These are phyloP conservation scores for Salpingus planirostris DNA, from an alignment of 2,888 invertebrate genomes.

Conservation along the genomic window DNA sequence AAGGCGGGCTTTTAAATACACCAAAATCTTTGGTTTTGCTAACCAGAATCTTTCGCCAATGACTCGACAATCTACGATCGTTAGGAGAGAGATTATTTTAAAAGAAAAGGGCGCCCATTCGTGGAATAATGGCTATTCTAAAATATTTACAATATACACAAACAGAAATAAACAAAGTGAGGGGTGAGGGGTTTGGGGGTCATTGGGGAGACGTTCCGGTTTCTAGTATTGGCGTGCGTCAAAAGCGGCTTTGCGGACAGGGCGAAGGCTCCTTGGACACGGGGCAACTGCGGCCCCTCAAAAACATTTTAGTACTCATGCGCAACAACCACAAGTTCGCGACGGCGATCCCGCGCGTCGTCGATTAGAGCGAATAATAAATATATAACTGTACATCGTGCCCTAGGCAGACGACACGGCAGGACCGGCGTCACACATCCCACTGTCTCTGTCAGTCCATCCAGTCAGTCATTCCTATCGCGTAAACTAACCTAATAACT, in stretches of 20 bases:
- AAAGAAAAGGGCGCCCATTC: too few species aligned
- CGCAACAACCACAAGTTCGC: slow-evolving; percentile 29
- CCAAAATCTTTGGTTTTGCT: slow-evolving; percentile 41
- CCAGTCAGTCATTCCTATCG: slow-evolving; percentile 17
- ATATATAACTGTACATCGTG: slow-evolving; percentile 38
- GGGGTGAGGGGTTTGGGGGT: too few species aligned
- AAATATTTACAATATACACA: slow-evolving; percentile 34
- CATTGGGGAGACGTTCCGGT: slow-evolving; percentile 22
- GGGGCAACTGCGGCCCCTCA: slow-evolving; percentile 19
- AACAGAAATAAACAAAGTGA: too few species aligned
- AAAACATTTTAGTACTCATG: slow-evolving; percentile 23
- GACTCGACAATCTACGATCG: slow-evolving; percentile 20
- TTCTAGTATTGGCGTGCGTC: slow-evolving; percentile 24
- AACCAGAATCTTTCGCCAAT: slow-evolving; percentile 27
- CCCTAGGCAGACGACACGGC: slow-evolving; percentile 18
- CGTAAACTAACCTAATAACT: slow-evolving; percentile 23
- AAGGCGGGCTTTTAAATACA: slow-evolving; percentile 27
- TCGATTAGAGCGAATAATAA: slow-evolving; percentile 27
- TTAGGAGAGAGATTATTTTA: too few species aligned
- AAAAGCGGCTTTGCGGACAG: slow-evolving; percentile 23
- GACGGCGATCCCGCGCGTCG: slow-evolving; percentile 25
- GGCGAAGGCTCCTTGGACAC: slow-evolving; percentile 26
- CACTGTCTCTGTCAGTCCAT: slow-evolving; percentile 18
- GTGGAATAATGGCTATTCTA: too few species aligned
- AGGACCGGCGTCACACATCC: slow-evolving; percentile 22